Evolutionary conservation across 1,140 invertebrate species (phyloP), one percentile per base, ranked within the genome.

Genomic region (Drosophila miranda): DNA sequence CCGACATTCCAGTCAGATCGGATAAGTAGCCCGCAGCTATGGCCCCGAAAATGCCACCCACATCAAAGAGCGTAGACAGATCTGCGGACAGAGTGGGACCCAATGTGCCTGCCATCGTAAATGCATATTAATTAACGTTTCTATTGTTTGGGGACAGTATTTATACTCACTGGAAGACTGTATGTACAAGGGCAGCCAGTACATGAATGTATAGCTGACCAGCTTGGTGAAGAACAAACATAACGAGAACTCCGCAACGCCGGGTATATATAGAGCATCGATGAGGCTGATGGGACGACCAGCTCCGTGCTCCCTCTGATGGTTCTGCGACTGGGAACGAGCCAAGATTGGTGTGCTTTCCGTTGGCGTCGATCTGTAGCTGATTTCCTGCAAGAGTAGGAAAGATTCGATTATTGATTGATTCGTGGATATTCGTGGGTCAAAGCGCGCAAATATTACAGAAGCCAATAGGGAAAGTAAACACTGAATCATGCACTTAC

Each of bases 221-320:
- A 99, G 93, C 92, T 99, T 99, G n/a, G 97, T 96, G 92, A 99
- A 99, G 91, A 99, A 99, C 34, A 99, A 92, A 41, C 96, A 97
- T 2, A 99, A 89, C 0, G 98, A 98, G 92, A 97, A 99, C 91
- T 99, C 98, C 3, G 98, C 82, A 1, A 99, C 98, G 19, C 98
- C 98, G n/a, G 97, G 97, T 86, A 98, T 98, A 71, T 92, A 92
- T 0, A 97, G 90, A 26, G 97, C 97, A 38, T 94, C 94, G 0
- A 94, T 77, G 67, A 98, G 95, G 54, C 96, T 95, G 63, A 98
- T 95, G 3, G 97, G 95, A 61, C 92, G 93, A 11, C 71, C 75
- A 0, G 13, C 1, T 0, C 91, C 93, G 62, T 93, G 92, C 44
- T 61, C 23, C 3, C 49, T 51, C 7, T 14, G 30, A 13, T 44